Percentiles rank a stretch among this genome's conserved stretches.
Conservation (phyloP, 2,113 vertebrate species). For the Scopus umbretta region DNA sequence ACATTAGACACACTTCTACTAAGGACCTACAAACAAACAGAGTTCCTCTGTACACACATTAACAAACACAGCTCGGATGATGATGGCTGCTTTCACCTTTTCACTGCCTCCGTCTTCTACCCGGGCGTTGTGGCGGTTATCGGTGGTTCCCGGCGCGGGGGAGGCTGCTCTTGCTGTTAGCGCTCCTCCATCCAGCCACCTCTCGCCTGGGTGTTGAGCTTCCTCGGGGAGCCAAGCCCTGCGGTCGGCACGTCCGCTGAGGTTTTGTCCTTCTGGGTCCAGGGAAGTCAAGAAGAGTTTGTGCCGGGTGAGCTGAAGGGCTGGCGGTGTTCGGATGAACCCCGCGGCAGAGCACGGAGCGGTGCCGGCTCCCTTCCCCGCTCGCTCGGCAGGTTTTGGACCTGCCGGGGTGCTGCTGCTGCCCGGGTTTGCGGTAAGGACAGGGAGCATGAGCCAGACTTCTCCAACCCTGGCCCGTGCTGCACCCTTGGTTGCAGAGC, state of each 20-base stretch:
- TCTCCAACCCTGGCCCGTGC: not conserved
- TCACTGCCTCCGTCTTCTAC: not conserved
- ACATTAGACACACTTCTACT: slow-evolving; percentile 87
- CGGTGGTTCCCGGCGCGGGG: not conserved
- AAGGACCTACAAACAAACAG: slow-evolving; percentile 94
- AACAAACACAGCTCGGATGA: slow-evolving; percentile 73
- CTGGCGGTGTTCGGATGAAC: fast-evolving
- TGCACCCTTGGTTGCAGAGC: not conserved
- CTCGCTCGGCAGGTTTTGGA: not conserved
- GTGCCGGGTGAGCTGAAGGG: not conserved
- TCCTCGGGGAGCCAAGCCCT: not conserved
- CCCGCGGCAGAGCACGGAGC: fast-evolving
- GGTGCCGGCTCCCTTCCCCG: not conserved
- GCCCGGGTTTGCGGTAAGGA: not conserved
- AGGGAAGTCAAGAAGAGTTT: not conserved
- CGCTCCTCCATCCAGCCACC: not conserved
- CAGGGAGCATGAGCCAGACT: fast-evolving
- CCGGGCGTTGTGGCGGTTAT: not conserved
- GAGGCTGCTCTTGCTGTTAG: not conserved
- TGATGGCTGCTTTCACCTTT: slow-evolving; percentile 78
- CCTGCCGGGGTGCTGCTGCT: not conserved
- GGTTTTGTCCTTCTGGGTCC: not conserved
- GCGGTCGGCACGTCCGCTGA: fast-evolving
- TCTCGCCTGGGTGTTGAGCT: not conserved
- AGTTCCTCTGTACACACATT: slow-evolving; percentile 91